Conservation (phyloP, 1,140 invertebrate species). For the Diorhabda sublineata region DNA sequence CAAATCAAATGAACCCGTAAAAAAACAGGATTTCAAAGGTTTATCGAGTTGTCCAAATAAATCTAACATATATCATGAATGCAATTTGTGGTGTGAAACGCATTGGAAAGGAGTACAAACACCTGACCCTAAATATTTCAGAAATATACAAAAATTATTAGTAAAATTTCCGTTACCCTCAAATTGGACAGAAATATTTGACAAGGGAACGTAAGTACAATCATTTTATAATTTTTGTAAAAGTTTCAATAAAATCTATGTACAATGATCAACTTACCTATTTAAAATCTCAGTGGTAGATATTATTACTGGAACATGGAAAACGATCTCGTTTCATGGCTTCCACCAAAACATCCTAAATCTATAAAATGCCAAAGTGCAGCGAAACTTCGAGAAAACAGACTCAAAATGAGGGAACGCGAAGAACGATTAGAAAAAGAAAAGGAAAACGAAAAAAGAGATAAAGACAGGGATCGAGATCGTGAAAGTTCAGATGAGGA, state of each 20-base stretch:
- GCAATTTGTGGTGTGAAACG: constrained; percentile 82
- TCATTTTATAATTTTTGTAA: constrained; percentile 18
- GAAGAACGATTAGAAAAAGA: constrained; percentile 29
- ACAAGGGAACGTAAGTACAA: constrained; percentile 69
- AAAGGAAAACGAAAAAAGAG: constrained; percentile 27
- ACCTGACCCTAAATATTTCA: constrained; percentile 71
- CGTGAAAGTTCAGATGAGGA: constrained; percentile 34
- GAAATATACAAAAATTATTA: constrained; percentile 70
- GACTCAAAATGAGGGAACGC: constrained; percentile 24
- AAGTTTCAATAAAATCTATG: constrained; percentile 1
- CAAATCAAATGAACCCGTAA: constrained; percentile 36
- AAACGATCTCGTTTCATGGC: constrained; percentile 91
- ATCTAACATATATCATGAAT: constrained; percentile 92
- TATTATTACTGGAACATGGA: constrained; percentile 95
- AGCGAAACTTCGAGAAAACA: constrained; percentile 71
- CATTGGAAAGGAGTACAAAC: constrained; percentile 75
- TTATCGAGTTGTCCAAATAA: constrained; percentile 92
- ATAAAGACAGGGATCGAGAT: constrained; percentile 29
- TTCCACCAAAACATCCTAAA: constrained; percentile 88
- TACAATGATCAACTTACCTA: constrained; percentile 8
- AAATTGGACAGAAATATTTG: constrained; percentile 91
- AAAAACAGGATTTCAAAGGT: constrained; percentile 55
- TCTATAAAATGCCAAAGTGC: constrained; percentile 77
- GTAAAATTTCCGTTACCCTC: constrained; percentile 87
- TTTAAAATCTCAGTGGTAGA: constrained; percentile 56